phyloP scores from a whole-genome alignment of 2,888 invertebrate genomes.

The Druceiella hillmani region DNA sequence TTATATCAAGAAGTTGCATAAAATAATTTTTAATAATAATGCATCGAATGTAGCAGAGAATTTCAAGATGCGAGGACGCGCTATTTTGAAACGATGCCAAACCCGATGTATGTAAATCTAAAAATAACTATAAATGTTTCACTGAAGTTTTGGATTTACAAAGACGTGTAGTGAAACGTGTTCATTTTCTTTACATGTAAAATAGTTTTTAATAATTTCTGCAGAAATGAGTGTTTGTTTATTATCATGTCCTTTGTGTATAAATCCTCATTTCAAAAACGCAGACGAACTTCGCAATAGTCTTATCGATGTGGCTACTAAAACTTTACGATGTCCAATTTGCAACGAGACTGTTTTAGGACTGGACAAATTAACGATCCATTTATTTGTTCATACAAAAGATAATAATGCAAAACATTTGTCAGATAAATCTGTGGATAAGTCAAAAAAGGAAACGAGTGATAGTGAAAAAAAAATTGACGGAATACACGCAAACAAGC shows the following conservation, averaged over 20 bases:
- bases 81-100: too few relatives aligned
- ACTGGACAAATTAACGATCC: slow-evolving; percentile 78
- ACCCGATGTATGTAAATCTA: too few relatives aligned
- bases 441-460: slow-evolving; percentile 22
- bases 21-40: too few relatives aligned
- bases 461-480: slow-evolving; percentile 24
- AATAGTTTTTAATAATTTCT: too few relatives aligned
- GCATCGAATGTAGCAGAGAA: too few relatives aligned
- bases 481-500: slow-evolving; percentile 26
- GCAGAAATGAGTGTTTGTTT: slow-evolving; percentile 50
- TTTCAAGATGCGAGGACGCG: too few relatives aligned
- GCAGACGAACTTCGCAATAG: slow-evolving; percentile 65
- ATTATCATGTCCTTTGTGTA: slow-evolving; percentile 72
- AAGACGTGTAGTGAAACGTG: too few relatives aligned
- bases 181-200: neutral
- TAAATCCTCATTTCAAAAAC: slow-evolving; percentile 65
- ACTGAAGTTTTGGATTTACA: too few relatives aligned
- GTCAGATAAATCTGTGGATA: slow-evolving; percentile 28
- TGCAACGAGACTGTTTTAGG: slow-evolving; percentile 71
- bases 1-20: too few relatives aligned
- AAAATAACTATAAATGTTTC: too few relatives aligned
- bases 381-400: slow-evolving; percentile 68
- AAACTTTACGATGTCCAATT: slow-evolving; percentile 69
- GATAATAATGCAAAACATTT: slow-evolving; percentile 27
- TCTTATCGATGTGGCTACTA: slow-evolving; percentile 69